Base-by-base conservation (phyloP, 2,888 invertebrate species). In the Meiosimyza platycephala region DNA sequence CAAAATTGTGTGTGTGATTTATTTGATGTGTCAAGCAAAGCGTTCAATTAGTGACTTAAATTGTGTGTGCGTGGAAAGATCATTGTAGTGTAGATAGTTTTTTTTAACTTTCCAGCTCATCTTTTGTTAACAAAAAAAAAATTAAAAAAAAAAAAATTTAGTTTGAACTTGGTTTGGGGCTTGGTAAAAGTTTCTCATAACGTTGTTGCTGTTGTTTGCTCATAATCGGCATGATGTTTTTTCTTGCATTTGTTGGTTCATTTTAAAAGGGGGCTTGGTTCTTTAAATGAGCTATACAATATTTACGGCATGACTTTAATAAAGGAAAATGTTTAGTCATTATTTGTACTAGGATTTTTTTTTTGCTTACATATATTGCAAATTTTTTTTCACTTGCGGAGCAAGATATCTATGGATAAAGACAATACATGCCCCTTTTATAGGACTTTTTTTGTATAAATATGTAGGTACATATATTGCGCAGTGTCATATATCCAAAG, bases 41-140 rank as follows among this genome's bases (percentile, higher is more conserved):
- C 86, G 86, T 86, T 86, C 86, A 86, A 86, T 86, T 86, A 86
- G 86, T 84, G 83, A 81, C 83, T 84, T 82, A 84, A 85, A 83
- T 85, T 85, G 84, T 82, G 82, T 80, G 79, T 76, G 62, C 40
- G 50, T 22, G 63, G 52, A 62, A 52, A 33, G 50, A 62, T 70
- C 52, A 15, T 28, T 59, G 57, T 15, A 9, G 40, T 9, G 40
- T 40, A 40, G 6, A 40, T 6, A 40, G 40, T 40, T 51, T 51
- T 65, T 40, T 9, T n/a, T n/a, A n/a, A n/a, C 16, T 3, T 18
- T 65, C n/a, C 33, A 6, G 51, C 33, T 40, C 52, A 51, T 65
- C n/a, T 50, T 65, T 65, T 7, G 28, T 22, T 50, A 40, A 40
- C 40, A 40, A 9, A 40, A 28, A 22, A n/a, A n/a, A n/a, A n/a